Percentiles rank a stretch among this genome's conserved stretches.
Conservation (phyloP, 2,888 invertebrate genomes). For the Sminthurides aquaticus region DNA sequence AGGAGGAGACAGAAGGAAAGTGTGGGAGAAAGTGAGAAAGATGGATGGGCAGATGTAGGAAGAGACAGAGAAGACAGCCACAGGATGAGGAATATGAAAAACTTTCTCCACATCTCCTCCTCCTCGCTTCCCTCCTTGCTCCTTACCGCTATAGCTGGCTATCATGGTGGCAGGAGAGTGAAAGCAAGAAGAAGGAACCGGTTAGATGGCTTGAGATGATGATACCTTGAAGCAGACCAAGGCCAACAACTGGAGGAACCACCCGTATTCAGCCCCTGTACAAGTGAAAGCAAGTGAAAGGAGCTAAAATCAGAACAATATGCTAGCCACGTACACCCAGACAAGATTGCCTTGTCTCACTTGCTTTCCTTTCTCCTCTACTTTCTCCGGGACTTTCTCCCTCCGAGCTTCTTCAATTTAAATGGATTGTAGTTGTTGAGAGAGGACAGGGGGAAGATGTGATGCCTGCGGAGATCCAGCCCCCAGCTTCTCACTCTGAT, state of each 20-base stretch:
- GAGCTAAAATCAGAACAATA: not conserved
- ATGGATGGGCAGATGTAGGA: slow-evolving; percentile 2
- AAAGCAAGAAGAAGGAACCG: not conserved
- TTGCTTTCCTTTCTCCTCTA: no score
- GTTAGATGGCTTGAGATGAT: not conserved
- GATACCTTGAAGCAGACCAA: no score
- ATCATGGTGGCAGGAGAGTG: not conserved
- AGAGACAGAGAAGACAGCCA: not conserved
- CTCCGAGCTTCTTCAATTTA: no score
- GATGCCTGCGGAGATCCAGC: not conserved
- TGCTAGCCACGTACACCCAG: not conserved
- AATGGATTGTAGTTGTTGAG: not conserved
- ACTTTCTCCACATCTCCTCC: not conserved
- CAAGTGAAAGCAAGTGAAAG: not conserved
- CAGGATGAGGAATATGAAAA: not conserved
- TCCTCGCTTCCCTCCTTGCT: no score
- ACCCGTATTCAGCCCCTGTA: not conserved
- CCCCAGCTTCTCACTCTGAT: not conserved
- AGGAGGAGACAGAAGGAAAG: not conserved
- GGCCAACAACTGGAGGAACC: no score
- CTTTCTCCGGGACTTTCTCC: no score
- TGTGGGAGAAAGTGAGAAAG: slow-evolving; percentile 4
- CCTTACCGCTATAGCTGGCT: not conserved
- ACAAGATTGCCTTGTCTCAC: slow-evolving; percentile 1
- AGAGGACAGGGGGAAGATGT: not conserved